Percentiles rank a stretch among this genome's conserved stretches.
Conservation (phyloP, 2,797 vertebrate genomes). For the Cirrhinus molitorella region DNA sequence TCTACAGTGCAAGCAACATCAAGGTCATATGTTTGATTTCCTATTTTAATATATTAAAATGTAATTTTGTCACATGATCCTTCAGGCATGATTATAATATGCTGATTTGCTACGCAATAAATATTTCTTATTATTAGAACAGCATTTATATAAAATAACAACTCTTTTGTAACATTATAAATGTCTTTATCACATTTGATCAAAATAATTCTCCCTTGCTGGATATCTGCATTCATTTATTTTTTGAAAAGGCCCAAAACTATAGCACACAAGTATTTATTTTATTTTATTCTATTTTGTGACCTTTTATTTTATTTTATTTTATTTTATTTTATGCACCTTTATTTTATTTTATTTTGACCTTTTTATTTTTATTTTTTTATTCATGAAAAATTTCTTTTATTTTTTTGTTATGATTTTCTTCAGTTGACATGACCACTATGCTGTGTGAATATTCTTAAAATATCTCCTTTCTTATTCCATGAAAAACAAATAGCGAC, state of each 20-base stretch:
- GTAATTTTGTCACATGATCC: not conserved
- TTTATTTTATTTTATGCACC: too few relatives aligned
- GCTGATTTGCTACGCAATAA: not conserved
- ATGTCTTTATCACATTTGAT: not conserved
- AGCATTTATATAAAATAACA: not conserved
- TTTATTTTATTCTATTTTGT: too few relatives aligned
- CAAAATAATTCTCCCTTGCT: not conserved
- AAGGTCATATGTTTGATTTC: not conserved
- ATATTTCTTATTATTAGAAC: too few relatives aligned
- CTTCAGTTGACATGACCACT: too few relatives aligned
- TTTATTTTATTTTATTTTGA: too few relatives aligned
- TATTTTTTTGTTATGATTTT: too few relatives aligned
- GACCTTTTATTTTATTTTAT: too few relatives aligned
- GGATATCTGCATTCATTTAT: not conserved
- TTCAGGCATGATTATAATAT: not conserved
- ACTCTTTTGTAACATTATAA: not conserved
- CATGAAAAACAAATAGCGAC: not conserved
- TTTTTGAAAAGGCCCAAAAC: too few relatives aligned
- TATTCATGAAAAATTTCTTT: too few relatives aligned
- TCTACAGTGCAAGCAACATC: not conserved
- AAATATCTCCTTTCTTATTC: not conserved
- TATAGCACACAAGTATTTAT: not conserved
- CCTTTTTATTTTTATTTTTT: not conserved
- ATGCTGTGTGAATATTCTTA: not conserved
- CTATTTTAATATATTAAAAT: too few relatives aligned